Base-by-base conservation (phyloP, 1,140 invertebrate genomes). In the Homarus americanus region DNA sequence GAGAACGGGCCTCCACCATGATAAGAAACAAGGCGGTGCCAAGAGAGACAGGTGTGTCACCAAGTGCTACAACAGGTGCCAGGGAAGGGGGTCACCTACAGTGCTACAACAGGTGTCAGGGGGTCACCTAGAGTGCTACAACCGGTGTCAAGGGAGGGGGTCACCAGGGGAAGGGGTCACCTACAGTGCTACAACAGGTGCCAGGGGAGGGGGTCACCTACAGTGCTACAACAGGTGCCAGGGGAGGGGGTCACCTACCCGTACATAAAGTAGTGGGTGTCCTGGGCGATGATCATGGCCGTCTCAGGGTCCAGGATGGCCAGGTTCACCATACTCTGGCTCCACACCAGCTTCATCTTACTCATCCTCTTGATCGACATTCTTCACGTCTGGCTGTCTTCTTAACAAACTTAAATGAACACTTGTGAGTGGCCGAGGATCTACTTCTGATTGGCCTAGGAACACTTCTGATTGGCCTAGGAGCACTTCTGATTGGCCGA, bases 301-400 rank as follows among this genome's bases (percentile, higher is more conserved):
- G 63, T 69, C 5, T 69, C n/a, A 2, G 63, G 63, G n/a, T 69
- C 63, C 4, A 69, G 63, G 63, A 69, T 69, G 63, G 63, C 63
- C 63, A 69, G 63, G 63, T 69, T 69, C 5, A 69, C 63, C 63
- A 69, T 69, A 32, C 63, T 69, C 63, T 69, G 63, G 63, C 63
- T 69, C 63, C 63, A 69, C 63, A 69, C 9, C n/a, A 69, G n/a
- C 63, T 24, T 69, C n/a, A 69, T 69, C 63, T 32, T 69, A 28
- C n/a, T 32, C 63, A 69, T 32, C 1, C 63, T 69, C 63, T 69
- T 69, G 63, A 69, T 69, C 3, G 63, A 69, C 63, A 69, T 69
- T 2, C n/a, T 32, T n/a, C n/a, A n/a, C n/a, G n/a, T n/a, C n/a
- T n/a, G n/a, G n/a, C n/a, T n/a, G n/a, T n/a, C n/a, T n/a, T n/a